phyloP scores from a whole-genome alignment of 2,113 vertebrate genomes.

The Tragulus kanchil region DNA sequence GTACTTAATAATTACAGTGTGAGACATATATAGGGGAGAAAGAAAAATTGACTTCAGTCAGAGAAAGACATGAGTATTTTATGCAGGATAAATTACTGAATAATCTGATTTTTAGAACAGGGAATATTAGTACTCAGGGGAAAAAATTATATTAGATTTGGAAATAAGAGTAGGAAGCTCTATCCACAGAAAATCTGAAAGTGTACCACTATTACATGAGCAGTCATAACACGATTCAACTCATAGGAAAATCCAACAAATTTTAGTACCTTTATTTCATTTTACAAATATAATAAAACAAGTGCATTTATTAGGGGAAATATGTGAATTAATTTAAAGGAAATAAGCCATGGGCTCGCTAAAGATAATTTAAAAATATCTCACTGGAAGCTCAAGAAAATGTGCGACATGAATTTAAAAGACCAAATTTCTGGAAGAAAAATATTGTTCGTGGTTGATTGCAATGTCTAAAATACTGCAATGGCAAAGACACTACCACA shows the following conservation, averaged over 20 bases:
- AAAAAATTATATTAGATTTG: constrained; percentile 40
- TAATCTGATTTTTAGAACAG: constrained; percentile 34
- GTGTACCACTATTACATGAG: not conserved
- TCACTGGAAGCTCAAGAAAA: constrained; percentile 41
- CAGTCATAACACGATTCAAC: constrained; percentile 2
- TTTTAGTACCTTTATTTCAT: constrained; percentile 38
- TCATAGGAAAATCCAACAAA: not conserved
- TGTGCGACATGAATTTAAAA: constrained; percentile 49
- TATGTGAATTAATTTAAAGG: constrained; percentile 39
- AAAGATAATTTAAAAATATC: constrained; percentile 65
- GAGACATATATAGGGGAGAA: not conserved
- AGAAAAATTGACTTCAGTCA: not conserved
- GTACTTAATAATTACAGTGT: not conserved
- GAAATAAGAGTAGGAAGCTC: constrained; percentile 4
- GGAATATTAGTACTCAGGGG: not conserved
- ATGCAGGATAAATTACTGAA: constrained; percentile 4
- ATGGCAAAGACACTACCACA: not conserved
- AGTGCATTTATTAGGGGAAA: constrained; percentile 38
- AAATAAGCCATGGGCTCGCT: constrained; percentile 38
- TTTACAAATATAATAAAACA: constrained; percentile 53
- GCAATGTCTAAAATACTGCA: constrained; percentile 50
- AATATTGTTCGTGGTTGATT: constrained; percentile 16
- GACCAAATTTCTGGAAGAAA: constrained; percentile 8
- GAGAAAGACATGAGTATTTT: not conserved
- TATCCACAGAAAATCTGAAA: constrained; percentile 43